Percentiles rank a stretch among this genome's conserved stretches.
Evolutionary conservation across 2,888 invertebrate genomes (phyloP).

Genomic region (Acrocyrtus sp.): DNA sequence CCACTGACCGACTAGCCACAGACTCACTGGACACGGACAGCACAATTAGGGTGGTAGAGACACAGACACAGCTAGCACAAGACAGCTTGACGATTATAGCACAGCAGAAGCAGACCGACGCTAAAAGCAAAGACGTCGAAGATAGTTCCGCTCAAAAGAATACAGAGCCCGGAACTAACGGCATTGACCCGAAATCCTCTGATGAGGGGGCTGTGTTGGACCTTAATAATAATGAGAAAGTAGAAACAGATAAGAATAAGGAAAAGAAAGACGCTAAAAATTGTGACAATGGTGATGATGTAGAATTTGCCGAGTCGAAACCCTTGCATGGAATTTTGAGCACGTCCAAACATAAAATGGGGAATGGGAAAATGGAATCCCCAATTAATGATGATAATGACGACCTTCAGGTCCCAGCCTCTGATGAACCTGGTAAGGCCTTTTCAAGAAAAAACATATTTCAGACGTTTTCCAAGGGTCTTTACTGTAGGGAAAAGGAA

Average conservation of each 20-base stretch:
- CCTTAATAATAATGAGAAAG: conserved; percentile 35
- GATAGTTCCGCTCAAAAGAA: conserved; percentile 18
- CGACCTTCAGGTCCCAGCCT: conserved; percentile 17
- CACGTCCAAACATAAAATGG: conserved; percentile 52
- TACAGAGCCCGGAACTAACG: conserved; percentile 11
- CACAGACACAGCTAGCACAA: conserved; percentile 34
- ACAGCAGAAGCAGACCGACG: conserved; percentile 30
- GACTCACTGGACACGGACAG: conserved; percentile 43
- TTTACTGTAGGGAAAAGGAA: background rate
- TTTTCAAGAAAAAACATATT: background rate
- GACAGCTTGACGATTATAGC: conserved; percentile 42
- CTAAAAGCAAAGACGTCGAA: conserved; percentile 14
- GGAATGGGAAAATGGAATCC: conserved; percentile 51
- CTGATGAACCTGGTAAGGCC: conserved; percentile 54
- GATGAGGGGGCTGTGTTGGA: conserved; percentile 12
- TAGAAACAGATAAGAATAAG: conserved; percentile 25
- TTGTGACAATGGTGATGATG: conserved; percentile 16
- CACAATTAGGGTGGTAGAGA: conserved; percentile 33
- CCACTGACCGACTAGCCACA: conserved; percentile 32
- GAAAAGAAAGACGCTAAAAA: conserved; percentile 23
- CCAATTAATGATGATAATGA: conserved; percentile 48
- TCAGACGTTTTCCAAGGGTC: conserved; percentile 42
- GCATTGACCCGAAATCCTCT: background rate
- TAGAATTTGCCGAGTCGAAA: conserved; percentile 38
- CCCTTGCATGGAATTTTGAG: conserved; percentile 60